Base-by-base conservation (phyloP, 1,140 invertebrate species). In the Psilanteris sp. region DNA sequence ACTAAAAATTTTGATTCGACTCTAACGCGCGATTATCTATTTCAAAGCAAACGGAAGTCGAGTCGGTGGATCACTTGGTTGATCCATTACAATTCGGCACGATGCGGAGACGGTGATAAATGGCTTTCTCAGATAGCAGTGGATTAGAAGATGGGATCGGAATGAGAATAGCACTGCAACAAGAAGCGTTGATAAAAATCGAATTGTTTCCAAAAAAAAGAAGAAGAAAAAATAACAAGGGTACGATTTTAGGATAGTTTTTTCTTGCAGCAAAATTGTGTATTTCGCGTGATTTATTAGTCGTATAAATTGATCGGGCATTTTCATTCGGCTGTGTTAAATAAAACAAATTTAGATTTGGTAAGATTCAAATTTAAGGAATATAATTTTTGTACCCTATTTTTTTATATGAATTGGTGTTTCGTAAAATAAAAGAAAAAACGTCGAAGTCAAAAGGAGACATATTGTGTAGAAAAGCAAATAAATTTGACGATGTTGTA, bases 351-450 rank as follows among this genome's bases (percentile, higher is more conserved):
- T 77, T 62, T 85, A 83, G 75, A 81, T 83, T 83, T 55, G 80
- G 66, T 85, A 88, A 84, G 80, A 62, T 82, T 81, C 46, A 79
- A 82, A 84, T 78, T 80, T 79, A 81, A 85, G 78, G 83, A 79
- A 74, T 71, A 87, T 86, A 88, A 89, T 88, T 89, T 87, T 89
- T 88, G 78, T 88, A 89, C 83, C 85, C 86, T 89, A 89, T 89
- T 89, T 89, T 87, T 89, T 88, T 88, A 88, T 71, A 39, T 55
- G 37, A 57, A 79, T 73, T 77, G 67, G 61, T 80, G 70, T 80
- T 74, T 74, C 37, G 39, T 46, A 26, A 41, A 43, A 44, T 7
- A 37, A 16, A 46, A 16, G 4, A 44, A 11, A 26, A 15, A 29
- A 18, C 31, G 24, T 14, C 2, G 10, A 18, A 37, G 6, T n/a